Percentiles rank a stretch among this genome's conserved stretches.
phyloP scores from a whole-genome alignment of 2,113 vertebrate genomes.

The Donacobius atricapilla region DNA sequence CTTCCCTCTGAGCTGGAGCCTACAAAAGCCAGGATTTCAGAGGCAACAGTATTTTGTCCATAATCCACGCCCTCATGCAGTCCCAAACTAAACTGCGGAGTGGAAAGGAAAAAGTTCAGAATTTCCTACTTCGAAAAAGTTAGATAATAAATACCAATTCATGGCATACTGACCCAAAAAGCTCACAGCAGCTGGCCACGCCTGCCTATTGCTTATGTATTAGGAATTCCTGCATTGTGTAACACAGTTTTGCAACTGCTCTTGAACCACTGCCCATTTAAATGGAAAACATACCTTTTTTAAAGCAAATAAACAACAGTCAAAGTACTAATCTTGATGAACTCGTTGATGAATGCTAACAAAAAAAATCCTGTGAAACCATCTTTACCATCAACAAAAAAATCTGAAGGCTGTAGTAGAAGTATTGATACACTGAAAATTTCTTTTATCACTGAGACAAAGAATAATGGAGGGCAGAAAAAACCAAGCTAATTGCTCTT shows the following conservation, averaged over 20 bases:
- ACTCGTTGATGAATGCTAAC: neutral
- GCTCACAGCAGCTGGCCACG: neutral
- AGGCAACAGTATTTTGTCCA: neutral
- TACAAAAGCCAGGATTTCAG: neutral
- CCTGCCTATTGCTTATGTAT: conserved; percentile 48
- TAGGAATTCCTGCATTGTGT: conserved; percentile 57
- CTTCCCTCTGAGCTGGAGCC: neutral
- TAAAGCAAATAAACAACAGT: neutral
- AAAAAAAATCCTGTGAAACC: neutral
- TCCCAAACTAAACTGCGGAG: neutral
- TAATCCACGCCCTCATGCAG: fast-evolving
- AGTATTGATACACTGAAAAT: neutral
- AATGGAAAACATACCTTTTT: conserved; percentile 58
- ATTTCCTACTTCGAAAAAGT: neutral
- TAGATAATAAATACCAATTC: conserved; percentile 53
- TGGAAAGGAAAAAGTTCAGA: neutral
- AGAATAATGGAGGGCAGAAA: fast-evolving
- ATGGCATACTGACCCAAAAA: conserved; percentile 69
- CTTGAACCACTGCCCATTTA: conserved; percentile 12
- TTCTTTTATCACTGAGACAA: neutral
- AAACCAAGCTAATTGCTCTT: neutral
- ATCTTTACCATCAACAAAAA: neutral
- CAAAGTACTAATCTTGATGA: neutral
- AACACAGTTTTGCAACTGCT: conserved; percentile 55
- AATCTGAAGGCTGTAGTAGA: neutral